Evolutionary conservation across 1,140 invertebrate species (phyloP).

Genomic region (Frieseomelitta varia): DNA sequence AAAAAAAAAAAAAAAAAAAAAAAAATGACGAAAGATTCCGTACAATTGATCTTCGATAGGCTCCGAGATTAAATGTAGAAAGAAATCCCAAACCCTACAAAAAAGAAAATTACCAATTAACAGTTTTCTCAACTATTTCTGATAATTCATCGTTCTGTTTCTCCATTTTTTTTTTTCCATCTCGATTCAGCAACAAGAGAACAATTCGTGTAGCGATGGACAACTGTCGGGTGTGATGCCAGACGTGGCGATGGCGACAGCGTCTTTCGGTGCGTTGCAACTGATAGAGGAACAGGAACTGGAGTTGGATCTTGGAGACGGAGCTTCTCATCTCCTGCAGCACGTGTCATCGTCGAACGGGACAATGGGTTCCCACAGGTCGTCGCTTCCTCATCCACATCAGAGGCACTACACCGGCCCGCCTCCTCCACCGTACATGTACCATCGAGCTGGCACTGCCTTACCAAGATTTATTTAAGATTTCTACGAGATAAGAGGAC

Average conservation of each 20-base stretch:
- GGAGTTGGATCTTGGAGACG: conserved; percentile 90
- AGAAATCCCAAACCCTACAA: too few species aligned
- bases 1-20: too few species aligned
- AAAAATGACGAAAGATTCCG: too few species aligned
- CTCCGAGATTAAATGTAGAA: neutral
- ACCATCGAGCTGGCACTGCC: conserved; percentile 77
- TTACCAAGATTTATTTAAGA: conserved; percentile 80
- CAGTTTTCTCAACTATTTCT: neutral
- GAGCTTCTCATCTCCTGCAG: conserved; percentile 84
- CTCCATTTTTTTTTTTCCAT: too few species aligned
- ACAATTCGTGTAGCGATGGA: conserved; percentile 85
- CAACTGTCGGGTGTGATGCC: conserved; percentile 92
- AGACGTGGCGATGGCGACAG: conserved; percentile 93
- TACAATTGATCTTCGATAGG: neutral
- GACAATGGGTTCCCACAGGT: conserved; percentile 71
- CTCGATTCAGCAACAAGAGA: conserved; percentile 80
- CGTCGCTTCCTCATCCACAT: conserved; percentile 75
- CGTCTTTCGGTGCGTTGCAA: conserved; percentile 87
- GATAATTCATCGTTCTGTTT: neutral
- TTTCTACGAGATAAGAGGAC: conserved; percentile 58
- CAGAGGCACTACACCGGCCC: conserved; percentile 77
- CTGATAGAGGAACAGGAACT: conserved; percentile 86
- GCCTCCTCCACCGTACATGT: conserved; percentile 76
- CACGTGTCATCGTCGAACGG: conserved; percentile 72
- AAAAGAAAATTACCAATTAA: neutral